Conservation (phyloP, 2,797 vertebrate species). For the Manis javanica region DNA sequence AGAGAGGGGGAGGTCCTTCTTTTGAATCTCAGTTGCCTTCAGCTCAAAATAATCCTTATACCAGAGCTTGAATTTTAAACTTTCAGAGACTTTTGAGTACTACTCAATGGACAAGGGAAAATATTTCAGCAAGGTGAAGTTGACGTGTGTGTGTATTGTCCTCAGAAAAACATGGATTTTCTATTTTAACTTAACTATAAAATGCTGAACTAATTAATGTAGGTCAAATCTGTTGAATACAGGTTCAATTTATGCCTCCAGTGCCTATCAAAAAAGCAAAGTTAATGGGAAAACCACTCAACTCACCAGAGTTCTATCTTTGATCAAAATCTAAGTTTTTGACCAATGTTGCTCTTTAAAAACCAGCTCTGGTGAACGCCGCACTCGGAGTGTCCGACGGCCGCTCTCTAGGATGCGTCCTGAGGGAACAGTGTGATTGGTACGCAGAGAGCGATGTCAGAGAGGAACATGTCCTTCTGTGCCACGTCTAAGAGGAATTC, state of each 20-base stretch:
- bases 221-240: constrained; percentile 47
- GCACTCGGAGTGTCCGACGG: constrained; percentile 55
- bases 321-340: constrained; percentile 66
- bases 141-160: neutral
- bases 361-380: constrained; percentile 56
- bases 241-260: constrained; percentile 23
- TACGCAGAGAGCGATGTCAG: constrained; percentile 48
- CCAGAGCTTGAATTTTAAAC: constrained; percentile 60
- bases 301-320: constrained; percentile 56
- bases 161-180: constrained; percentile 33
- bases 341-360: constrained; percentile 42
- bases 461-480: constrained; percentile 50
- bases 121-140: constrained; percentile 54
- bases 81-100: constrained; percentile 74
- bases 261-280: constrained; percentile 65
- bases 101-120: constrained; percentile 22
- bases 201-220: constrained; percentile 47
- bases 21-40: constrained; percentile 34
- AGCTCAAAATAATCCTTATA: neutral
- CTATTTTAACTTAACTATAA: constrained; percentile 50
- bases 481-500: neutral
- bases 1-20: neutral
- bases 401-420: constrained; percentile 63
- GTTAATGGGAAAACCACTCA: constrained; percentile 51
- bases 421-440: constrained; percentile 45